A percentile compares a stretch with the other conserved stretches of the same genome.
Evolutionary conservation across 2,797 vertebrate genomes (phyloP).

Genomic region (Karalla daura): DNA sequence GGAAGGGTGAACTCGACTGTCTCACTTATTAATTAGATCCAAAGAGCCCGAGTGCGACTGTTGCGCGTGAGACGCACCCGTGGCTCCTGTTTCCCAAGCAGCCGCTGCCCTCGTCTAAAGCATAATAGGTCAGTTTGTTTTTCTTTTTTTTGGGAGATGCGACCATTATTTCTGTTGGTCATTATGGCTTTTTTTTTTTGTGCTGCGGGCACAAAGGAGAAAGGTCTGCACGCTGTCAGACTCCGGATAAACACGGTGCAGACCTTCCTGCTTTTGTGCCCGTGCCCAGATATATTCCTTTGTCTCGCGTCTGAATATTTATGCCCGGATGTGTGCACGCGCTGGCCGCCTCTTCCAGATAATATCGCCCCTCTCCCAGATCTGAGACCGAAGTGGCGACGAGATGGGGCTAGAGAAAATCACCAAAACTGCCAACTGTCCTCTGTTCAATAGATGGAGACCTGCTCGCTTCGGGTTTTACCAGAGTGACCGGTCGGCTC

Average conservation of each 20-base stretch:
- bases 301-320: too few species aligned
- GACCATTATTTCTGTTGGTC: neutral
- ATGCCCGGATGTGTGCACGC: too few species aligned
- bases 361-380: neutral
- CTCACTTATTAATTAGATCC: constrained; percentile 57
- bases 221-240: too few species aligned
- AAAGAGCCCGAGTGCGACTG: constrained; percentile 28
- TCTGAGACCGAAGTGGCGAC: neutral
- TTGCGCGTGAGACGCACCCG: constrained; percentile 9
- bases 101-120: neutral
- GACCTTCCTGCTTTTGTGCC: too few species aligned
- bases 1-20: constrained; percentile 41
- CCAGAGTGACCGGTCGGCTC: neutral
- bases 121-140: neutral
- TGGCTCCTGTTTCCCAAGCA: neutral
- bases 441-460: too few species aligned
- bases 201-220: too few species aligned
- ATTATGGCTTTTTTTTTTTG: too few species aligned
- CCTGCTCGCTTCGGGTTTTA: neutral
- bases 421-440: too few species aligned
- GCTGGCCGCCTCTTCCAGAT: too few species aligned
- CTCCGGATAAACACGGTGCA: too few species aligned
- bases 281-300: too few species aligned
- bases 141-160: neutral
- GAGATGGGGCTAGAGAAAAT: too few species aligned